phyloP scores from a whole-genome alignment of 2,888 invertebrate genomes.

The Aleiodes leptofemur region DNA sequence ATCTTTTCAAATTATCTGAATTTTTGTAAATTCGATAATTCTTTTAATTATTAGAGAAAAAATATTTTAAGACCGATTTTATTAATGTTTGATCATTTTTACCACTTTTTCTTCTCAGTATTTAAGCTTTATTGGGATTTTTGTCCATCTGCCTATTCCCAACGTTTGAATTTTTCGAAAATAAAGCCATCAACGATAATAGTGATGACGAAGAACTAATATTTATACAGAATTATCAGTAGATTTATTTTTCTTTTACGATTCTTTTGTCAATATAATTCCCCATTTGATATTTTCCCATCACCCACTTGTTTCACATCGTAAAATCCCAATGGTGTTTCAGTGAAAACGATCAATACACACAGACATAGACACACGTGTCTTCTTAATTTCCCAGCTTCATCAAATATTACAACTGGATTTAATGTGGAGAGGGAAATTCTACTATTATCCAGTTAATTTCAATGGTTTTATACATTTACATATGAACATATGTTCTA shows the following conservation, averaged over 20 bases:
- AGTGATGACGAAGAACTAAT: background rate
- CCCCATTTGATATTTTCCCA: background rate
- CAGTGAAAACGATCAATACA: background rate
- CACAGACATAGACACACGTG: no score
- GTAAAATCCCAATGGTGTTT: background rate
- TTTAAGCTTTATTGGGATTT: no score
- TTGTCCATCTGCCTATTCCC: background rate
- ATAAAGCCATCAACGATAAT: background rate
- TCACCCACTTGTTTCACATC: background rate
- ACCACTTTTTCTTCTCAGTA: no score
- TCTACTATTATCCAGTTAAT: background rate
- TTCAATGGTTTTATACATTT: background rate
- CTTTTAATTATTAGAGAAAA: no score
- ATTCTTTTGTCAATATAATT: background rate
- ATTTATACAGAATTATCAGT: background rate
- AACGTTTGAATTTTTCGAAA: background rate
- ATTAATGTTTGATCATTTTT: no score
- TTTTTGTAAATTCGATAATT: no score
- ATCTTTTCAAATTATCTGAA: no score
- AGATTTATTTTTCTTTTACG: background rate
- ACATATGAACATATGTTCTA: background rate
- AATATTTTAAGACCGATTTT: no score
- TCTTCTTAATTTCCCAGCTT: constrained; percentile 11
- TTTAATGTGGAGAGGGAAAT: background rate
- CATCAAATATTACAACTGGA: background rate